Evolutionary conservation across 2,113 vertebrate genomes (phyloP).

Genomic region (Pterocles burchelli): DNA sequence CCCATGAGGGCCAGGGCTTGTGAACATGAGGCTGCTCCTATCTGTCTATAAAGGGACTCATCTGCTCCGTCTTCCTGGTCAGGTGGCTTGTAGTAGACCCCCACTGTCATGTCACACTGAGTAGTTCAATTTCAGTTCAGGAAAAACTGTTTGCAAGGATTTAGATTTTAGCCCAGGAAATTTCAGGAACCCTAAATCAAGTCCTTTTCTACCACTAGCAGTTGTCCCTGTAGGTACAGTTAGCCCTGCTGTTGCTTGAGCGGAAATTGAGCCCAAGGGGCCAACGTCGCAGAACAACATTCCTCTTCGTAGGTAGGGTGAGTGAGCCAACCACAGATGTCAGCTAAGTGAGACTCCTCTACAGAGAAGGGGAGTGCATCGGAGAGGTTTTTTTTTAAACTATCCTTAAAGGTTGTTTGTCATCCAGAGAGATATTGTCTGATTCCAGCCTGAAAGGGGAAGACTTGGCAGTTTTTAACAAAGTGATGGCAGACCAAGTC

Average conservation of each 20-base stretch:
- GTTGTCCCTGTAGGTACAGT: neutral
- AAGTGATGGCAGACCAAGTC: neutral
- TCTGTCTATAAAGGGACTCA: no score
- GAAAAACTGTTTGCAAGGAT: neutral
- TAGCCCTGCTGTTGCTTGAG: neutral
- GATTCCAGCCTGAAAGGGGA: neutral
- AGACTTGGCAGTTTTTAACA: neutral
- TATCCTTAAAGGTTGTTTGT: neutral
- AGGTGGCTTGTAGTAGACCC: no score
- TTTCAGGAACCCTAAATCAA: neutral
- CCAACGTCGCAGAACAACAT: neutral
- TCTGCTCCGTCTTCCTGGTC: no score
- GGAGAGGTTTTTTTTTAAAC: rapidly evolving
- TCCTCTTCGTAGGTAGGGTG: neutral
- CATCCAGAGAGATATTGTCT: neutral
- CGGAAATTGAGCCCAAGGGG: neutral
- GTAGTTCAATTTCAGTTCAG: neutral
- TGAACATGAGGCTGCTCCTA: no score
- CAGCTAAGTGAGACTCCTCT: neutral
- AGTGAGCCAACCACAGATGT: neutral
- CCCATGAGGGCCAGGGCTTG: no score
- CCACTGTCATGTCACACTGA: neutral
- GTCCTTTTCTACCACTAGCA: neutral
- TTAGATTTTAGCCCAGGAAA: neutral
- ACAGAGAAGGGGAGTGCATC: neutral